Conservation (phyloP, 2,888 invertebrate genomes). For the Caenorhabditis afra region DNA sequence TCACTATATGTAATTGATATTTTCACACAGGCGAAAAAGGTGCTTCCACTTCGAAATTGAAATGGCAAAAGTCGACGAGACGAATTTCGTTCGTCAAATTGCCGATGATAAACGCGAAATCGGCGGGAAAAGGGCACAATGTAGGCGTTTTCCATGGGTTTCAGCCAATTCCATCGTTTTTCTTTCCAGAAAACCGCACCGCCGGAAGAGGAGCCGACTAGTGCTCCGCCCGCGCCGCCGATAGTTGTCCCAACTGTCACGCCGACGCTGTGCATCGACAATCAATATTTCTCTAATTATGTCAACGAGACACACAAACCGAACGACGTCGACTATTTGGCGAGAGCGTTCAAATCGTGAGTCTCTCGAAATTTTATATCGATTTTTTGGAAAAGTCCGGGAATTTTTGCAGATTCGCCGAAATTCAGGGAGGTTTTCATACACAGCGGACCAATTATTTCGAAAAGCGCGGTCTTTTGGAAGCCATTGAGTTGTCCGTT, state of each 20-base stretch:
- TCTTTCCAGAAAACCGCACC: constrained; percentile 12
- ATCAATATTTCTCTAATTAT: constrained; percentile 47
- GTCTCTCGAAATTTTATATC: constrained; percentile 11
- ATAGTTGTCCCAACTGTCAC: constrained; percentile 30
- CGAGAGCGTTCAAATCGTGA: constrained; percentile 34
- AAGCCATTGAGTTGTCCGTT: constrained; percentile 44
- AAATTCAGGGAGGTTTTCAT: constrained; percentile 46
- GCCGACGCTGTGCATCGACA: constrained; percentile 48
- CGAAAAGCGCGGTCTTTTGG: constrained; percentile 48
- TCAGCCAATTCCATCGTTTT: no score
- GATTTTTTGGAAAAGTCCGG: constrained; percentile 2
- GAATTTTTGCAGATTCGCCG: constrained; percentile 54
- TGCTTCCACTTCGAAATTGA: constrained; percentile 24
- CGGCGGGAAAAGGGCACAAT: no score
- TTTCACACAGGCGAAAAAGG: no score
- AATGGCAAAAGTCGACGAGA: constrained; percentile 50
- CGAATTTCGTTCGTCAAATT: constrained; percentile 50
- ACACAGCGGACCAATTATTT: constrained; percentile 51
- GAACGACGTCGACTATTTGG: constrained; percentile 46
- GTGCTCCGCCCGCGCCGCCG: constrained; percentile 7
- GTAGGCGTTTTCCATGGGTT: no score
- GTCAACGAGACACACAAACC: constrained; percentile 27
- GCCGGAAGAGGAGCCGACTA: background rate
- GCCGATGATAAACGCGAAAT: constrained; percentile 28
- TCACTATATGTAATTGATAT: no score